Evolutionary conservation across 2,888 invertebrate genomes (phyloP).

Genomic region (Agrochola lychnidis): DNA sequence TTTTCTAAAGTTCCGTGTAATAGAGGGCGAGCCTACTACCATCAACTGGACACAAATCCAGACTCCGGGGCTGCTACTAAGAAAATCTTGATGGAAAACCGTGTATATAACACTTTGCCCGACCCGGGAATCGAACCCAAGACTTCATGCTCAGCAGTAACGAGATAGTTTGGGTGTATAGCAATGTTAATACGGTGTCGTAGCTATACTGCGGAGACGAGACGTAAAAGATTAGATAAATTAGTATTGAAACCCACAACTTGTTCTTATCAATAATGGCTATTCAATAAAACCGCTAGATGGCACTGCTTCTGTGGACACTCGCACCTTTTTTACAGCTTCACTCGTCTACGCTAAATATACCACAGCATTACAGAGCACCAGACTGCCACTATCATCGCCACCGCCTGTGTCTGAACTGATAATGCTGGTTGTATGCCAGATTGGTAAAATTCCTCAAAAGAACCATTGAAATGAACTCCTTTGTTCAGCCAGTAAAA

Average conservation of each 20-base stretch:
- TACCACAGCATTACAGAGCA: background rate
- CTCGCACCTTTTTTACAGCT: background rate
- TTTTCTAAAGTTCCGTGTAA: too few relatives aligned
- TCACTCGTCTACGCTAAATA: background rate
- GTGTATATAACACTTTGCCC: too few relatives aligned
- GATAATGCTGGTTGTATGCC: background rate
- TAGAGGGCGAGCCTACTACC: too few relatives aligned
- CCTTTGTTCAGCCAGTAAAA: background rate
- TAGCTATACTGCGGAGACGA: background rate
- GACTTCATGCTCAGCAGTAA: too few relatives aligned
- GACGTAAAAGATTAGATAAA: background rate
- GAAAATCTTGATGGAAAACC: too few relatives aligned
- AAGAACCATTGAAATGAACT: background rate
- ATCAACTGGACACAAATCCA: too few relatives aligned
- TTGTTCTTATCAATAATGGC: background rate
- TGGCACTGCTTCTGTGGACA: too few relatives aligned
- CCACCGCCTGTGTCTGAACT: background rate
- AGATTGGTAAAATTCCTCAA: background rate
- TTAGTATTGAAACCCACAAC: background rate
- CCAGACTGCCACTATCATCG: too few relatives aligned
- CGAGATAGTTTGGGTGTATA: background rate
- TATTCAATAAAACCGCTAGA: too few relatives aligned
- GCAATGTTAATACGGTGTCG: background rate
- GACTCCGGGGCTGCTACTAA: too few relatives aligned
- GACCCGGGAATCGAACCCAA: too few relatives aligned